These are phyloP conservation scores for Mythimna loreyi DNA, from an alignment of 2,888 invertebrate species.

Conservation along the genomic window DNA sequence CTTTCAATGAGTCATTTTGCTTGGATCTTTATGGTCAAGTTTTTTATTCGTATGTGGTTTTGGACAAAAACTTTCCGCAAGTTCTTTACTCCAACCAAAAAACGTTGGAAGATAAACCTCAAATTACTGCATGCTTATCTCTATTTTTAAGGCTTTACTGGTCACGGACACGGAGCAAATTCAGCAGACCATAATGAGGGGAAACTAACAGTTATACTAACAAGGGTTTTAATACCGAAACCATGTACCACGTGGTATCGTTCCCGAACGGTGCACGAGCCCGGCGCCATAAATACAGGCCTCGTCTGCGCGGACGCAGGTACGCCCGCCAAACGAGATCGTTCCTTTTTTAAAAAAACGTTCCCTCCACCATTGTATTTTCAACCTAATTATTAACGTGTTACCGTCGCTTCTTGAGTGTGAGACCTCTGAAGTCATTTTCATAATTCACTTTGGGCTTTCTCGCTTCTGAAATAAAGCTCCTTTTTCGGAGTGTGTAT, in stretches of 20 bases:
- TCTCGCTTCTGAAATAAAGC: conserved; percentile 89
- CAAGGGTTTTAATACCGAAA: conserved; percentile 83
- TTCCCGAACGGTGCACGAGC: conserved; percentile 78
- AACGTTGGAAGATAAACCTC: conserved; percentile 20
- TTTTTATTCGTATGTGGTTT: background rate
- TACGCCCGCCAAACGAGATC: conserved; percentile 90
- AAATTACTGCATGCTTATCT: conserved; percentile 38
- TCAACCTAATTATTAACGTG: conserved; percentile 65
- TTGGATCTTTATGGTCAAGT: background rate
- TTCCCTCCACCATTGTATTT: conserved; percentile 60
- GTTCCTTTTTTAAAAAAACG: conserved; percentile 84
- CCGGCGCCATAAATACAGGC: conserved; percentile 90
- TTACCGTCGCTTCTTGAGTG: conserved; percentile 70
- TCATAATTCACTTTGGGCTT: conserved; percentile 89
- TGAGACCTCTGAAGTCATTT: conserved; percentile 69
- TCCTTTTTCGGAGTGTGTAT: conserved; percentile 84
- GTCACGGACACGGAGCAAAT: conserved; percentile 39
- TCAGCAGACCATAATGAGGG: conserved; percentile 76
- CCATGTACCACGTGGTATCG: conserved; percentile 83
- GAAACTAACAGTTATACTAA: conserved; percentile 87
- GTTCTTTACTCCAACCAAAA: conserved; percentile 3
- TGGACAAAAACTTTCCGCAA: background rate
- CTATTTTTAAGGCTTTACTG: conserved; percentile 37
- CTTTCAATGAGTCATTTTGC: background rate
- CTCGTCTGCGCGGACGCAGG: conserved; percentile 89